Conservation (phyloP, 2,888 invertebrate species). For the Caenorhabditis sulstoni region DNA sequence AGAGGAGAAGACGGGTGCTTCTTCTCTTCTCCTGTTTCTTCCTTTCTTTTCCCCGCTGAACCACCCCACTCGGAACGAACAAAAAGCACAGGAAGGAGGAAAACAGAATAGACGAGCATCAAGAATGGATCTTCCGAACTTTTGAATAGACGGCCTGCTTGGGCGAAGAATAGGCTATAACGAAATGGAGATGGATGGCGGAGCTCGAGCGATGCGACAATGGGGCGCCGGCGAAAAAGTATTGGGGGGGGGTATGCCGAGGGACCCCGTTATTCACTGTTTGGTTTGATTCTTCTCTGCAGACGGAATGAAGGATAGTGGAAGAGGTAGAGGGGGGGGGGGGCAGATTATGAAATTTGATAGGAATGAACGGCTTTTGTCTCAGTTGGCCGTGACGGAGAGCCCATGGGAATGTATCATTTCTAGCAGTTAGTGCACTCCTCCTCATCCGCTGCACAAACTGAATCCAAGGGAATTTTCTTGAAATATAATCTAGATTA, state of each 20-base stretch:
- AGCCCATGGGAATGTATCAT: constrained; percentile 45
- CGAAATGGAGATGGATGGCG: constrained; percentile 7
- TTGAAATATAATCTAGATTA: constrained; percentile 25
- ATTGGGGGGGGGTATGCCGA: constrained; percentile 1
- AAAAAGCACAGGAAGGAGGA: constrained; percentile 31
- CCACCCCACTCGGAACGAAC: constrained; percentile 29
- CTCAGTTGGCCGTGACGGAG: neutral
- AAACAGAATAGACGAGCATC: constrained; percentile 42
- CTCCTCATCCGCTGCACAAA: constrained; percentile 33
- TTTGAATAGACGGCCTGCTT: constrained; percentile 31
- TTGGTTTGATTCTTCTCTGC: constrained; percentile 9
- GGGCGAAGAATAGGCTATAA: constrained; percentile 41
- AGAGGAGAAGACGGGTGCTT: constrained; percentile 24
- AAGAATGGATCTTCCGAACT: constrained; percentile 37
- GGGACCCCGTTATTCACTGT: constrained; percentile 10
- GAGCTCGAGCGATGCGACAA: constrained; percentile 19
- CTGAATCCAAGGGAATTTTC: constrained; percentile 5
- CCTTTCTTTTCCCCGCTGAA: neutral
- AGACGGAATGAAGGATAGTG: constrained; percentile 11
- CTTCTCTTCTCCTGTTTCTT: constrained; percentile 29
- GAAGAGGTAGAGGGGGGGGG: constrained; percentile 12
- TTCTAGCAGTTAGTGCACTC: constrained; percentile 17
- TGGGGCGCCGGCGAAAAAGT: constrained; percentile 20
- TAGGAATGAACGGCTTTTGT: constrained; percentile 50
- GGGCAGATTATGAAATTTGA: constrained; percentile 51